Evolutionary conservation across 1,140 invertebrate genomes (phyloP).

Genomic region (Battus philenor): DNA sequence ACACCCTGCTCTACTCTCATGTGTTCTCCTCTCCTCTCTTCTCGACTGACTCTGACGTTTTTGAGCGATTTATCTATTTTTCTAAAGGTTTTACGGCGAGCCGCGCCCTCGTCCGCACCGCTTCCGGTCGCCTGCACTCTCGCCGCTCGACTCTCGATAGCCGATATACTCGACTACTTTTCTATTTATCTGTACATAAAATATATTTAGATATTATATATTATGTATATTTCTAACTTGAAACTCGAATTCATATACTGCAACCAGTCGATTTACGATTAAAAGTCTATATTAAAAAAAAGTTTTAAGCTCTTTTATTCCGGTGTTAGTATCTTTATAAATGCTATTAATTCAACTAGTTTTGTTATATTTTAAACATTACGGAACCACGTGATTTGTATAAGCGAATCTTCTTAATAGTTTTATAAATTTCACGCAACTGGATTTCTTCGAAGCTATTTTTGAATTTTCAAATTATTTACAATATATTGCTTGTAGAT

Average conservation of each 20-base stretch:
- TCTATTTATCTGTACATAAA: constrained; percentile 75
- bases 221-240: constrained; percentile 75
- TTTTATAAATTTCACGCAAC: no score
- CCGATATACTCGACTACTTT: constrained; percentile 74
- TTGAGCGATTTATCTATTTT: constrained; percentile 76
- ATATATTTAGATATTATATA: constrained; percentile 76
- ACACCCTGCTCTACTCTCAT: constrained; percentile 63
- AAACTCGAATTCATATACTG: constrained; percentile 75
- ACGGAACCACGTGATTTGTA: no score
- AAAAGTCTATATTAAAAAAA: constrained; percentile 35
- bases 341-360: no score
- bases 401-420: no score
- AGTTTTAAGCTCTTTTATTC: neutral
- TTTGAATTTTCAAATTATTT: no score
- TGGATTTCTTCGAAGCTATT: no score
- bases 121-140: constrained; percentile 70
- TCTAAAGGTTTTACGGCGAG: constrained; percentile 73
- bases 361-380: no score
- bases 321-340: constrained; percentile 2
- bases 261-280: constrained; percentile 71
- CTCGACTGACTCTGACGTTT: constrained; percentile 72
- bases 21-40: constrained; percentile 54
- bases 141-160: constrained; percentile 71
- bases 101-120: constrained; percentile 68
- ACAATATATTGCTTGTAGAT: no score